Evolutionary conservation across 1,140 invertebrate genomes (phyloP).

Genomic region (Drosophila rhopaloa): DNA sequence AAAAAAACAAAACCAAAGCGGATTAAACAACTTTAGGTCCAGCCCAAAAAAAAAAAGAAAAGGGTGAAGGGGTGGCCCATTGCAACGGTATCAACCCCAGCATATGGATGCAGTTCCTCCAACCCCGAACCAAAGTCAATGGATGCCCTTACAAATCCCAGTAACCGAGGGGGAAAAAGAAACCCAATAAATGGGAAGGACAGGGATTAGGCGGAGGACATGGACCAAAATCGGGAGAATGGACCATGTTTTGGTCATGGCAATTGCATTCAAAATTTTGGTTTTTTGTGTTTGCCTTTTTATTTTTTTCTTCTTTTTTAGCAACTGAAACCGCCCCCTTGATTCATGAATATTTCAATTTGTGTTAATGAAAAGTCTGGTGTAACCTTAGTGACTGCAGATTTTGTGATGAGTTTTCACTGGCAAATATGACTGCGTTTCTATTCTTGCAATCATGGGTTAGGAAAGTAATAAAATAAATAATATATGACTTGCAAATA

Average conservation of each 20-base stretch:
- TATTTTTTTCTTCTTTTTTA: not conserved
- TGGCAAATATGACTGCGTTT: not conserved
- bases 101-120: conserved; percentile 40
- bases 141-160: conserved; percentile 21
- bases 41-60: conserved; percentile 2
- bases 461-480: too few species aligned
- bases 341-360: conserved; percentile 56
- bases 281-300: conserved; percentile 5
- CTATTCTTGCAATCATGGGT: too few species aligned
- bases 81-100: conserved; percentile 17
- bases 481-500: too few species aligned
- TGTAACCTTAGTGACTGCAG: conserved; percentile 17
- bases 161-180: not conserved
- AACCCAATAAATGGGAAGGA: conserved; percentile 2
- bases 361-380: conserved; percentile 51
- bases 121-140: not conserved
- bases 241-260: conserved; percentile 40
- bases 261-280: conserved; percentile 48
- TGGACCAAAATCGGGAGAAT: not conserved
- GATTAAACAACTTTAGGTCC: conserved; percentile 40
- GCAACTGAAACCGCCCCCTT: conserved; percentile 7
- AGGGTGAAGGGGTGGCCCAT: conserved; percentile 12
- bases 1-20: conserved; percentile 33
- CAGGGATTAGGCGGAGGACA: conserved; percentile 1
- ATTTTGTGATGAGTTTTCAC: not conserved